A percentile compares a stretch with the other conserved stretches of the same genome.
These are phyloP conservation scores for Numenius arquata DNA, from an alignment of 2,113 vertebrate species.

Conservation along the genomic window DNA sequence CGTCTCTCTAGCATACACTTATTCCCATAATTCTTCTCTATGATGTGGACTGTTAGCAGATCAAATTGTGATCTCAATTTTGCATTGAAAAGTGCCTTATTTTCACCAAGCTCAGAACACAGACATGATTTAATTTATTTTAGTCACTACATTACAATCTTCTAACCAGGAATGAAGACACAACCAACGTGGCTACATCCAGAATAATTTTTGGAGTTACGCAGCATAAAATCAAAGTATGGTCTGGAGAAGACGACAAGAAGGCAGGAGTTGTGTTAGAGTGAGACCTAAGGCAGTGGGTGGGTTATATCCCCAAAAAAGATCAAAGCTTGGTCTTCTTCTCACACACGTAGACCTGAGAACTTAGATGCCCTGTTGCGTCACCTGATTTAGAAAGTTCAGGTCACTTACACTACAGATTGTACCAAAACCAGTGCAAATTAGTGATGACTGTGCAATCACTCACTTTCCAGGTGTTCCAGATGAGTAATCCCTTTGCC, in stretches of 20 bases:
- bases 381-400: not conserved
- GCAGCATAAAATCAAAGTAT: not conserved
- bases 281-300: not conserved
- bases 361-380: not conserved
- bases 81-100: not conserved
- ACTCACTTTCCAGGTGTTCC: accelerated
- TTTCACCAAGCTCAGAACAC: not conserved
- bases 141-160: not conserved
- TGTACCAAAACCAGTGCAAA: not conserved
- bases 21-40: not conserved
- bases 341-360: not conserved
- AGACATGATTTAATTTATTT: not conserved
- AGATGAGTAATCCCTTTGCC: not conserved
- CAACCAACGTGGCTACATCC: not conserved
- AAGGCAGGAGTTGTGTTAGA: not conserved
- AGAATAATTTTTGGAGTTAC: not conserved
- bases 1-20: not conserved
- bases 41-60: not conserved
- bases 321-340: not conserved
- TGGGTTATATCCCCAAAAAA: not conserved
- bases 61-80: not conserved
- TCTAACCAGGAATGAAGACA: not conserved
- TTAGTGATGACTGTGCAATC: not conserved
- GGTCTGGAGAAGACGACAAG: not conserved
- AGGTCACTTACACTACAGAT: not conserved